Base-by-base conservation (phyloP, 2,113 vertebrate species). In the Nothoprocta pentlandii region DNA sequence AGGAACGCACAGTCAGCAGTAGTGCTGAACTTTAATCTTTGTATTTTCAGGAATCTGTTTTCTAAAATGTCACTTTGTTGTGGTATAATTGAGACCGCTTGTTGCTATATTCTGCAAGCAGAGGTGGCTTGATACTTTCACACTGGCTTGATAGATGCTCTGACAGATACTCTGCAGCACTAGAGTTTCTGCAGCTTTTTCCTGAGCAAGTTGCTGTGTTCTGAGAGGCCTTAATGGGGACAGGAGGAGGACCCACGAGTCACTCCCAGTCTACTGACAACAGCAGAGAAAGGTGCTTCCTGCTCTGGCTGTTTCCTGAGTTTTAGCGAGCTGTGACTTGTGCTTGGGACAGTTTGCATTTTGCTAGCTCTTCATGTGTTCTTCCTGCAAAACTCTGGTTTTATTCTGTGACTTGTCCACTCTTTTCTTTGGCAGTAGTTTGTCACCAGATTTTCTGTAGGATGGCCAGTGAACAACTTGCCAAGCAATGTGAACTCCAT, bases 211-310 rank as follows among this genome's bases (percentile, higher is more conserved):
- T 5, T 46, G 30, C 26, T 51, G 42, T 77, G 63, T 36, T 23
- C 14, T 30, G 16, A 22, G 59, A 46, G 36, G 59, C 26, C 21
- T 8, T 2, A 0, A 0, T 34, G 71, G 5, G 34, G 19, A n/a
- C 36, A 56, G 64, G 68, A 25, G 0, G 0, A 42, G 51, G 68
- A 2, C 32, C 44, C 42, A 46, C 64, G 47, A 75, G 42, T 68
- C 68, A 46, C 28, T 16, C 19, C 63, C 67, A 22, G 7, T 63
- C 59, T 64, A 76, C 68, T 78, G 80, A 42, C 34, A 56, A 2
- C 2, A 71, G 15, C 51, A 63, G 64, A 74, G 61, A 64, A 36
- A 87, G 91, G 59, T 23, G 14, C 32, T 34, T 64, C 79, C 22
- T 83, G 10, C 25, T 49, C 0, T 5, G 28, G 9, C 30, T 74